Base-by-base conservation (phyloP, 1,140 invertebrate genomes). In the Habropoda laboriosa region DNA sequence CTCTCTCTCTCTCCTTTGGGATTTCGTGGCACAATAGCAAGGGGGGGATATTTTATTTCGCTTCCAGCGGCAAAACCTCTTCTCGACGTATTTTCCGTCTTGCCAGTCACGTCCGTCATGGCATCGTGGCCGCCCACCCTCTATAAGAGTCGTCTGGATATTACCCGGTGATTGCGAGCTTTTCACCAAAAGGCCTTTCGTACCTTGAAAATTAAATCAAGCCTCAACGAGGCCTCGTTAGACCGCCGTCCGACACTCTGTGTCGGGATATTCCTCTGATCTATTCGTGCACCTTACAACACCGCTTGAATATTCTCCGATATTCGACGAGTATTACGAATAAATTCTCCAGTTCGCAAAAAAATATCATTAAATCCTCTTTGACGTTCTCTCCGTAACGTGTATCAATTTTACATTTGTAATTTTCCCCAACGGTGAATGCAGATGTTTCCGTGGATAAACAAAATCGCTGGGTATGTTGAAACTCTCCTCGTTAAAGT, bases 131-230 rank as follows among this genome's bases (percentile, higher is more conserved):
- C 21, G 51, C 24, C 49, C 38, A 1, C 40, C 49, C 35, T 51
- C 51, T 38, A 5, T 12, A 16, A 16, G 10, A 70, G 42, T 79
- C 55, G 67, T 55, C 45, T 55, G n/a, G 35, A 63, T 72, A 79
- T 79, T 72, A 72, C 30, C 47, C 76, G 67, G 57, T 79, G 76
- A 79, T 72, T 72, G 76, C 67, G 67, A 78, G 67, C 75, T 70
- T 61, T 78, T 40, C 55, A 35, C 35, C 67, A 21, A 71, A 78
- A 71, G 67, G 45, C 45, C 53, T 16, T 27, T n/a, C 42, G 4
- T 21, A 8, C 35, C 5, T 1, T 38, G 76, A 42, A 72, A 72
- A 72, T 79, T 61, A 72, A 55, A 72, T 78, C 67, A 72, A 61
- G 35, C 67, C 66, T 63, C 35, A 21, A 63, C 76, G 76, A 77